phyloP scores from a whole-genome alignment of 2,797 vertebrate species.

The Esox lucius region DNA sequence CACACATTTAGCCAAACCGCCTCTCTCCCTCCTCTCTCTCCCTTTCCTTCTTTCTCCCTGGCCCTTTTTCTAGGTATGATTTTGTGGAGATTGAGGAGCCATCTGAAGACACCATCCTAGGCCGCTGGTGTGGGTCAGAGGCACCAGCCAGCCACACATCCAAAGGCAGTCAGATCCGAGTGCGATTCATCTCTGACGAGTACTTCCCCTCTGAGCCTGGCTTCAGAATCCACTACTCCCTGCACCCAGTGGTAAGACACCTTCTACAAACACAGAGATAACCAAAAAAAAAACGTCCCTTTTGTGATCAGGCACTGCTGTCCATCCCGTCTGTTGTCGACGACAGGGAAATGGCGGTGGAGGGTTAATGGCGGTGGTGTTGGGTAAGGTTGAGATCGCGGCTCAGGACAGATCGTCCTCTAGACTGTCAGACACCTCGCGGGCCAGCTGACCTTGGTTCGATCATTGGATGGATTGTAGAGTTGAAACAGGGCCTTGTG shows the following conservation, averaged over 20 bases:
- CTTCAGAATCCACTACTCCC: slow-evolving; percentile 91
- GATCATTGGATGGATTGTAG: slow-evolving; percentile 21
- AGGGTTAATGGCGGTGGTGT: neutral
- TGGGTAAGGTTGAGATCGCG: neutral
- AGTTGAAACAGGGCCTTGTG: neutral
- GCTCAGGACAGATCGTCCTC: neutral
- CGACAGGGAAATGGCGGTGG: neutral
- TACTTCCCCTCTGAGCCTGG: slow-evolving; percentile 96
- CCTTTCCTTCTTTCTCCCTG: neutral
- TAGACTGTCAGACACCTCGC: neutral
- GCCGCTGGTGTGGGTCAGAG: slow-evolving; percentile 93
- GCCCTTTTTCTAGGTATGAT: slow-evolving; percentile 83
- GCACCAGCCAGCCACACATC: slow-evolving; percentile 82
- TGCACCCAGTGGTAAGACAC: slow-evolving; percentile 84
- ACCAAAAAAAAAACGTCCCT: neutral
- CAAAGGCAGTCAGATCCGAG: slow-evolving; percentile 90
- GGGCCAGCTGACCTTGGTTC: slow-evolving; percentile 15
- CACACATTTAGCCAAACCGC: neutral
- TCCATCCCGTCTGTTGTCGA: too few relatives aligned
- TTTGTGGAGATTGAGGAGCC: slow-evolving; percentile 96
- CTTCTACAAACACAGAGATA: neutral
- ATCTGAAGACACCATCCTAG: slow-evolving; percentile 83
- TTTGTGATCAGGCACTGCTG: neutral
- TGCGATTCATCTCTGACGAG: slow-evolving; percentile 94
- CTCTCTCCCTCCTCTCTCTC: neutral